phyloP scores from a whole-genome alignment of 2,888 invertebrate species.

The Pomacea canaliculata region DNA sequence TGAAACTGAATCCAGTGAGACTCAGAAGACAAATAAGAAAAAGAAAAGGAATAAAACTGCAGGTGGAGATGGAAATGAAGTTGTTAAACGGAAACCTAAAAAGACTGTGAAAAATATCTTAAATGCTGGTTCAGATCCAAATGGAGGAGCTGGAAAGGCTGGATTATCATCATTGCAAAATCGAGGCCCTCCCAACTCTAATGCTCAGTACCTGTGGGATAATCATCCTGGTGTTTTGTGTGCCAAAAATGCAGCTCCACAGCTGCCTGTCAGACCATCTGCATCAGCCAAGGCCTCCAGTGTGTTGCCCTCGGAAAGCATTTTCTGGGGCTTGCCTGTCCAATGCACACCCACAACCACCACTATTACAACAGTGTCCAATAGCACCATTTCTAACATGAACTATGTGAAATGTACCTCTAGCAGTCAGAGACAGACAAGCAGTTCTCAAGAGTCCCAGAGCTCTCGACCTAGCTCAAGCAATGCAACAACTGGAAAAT shows the following conservation, averaged over 20 bases:
- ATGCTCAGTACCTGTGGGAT: too few relatives aligned
- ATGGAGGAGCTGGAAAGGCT: not conserved
- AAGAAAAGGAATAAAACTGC: too few relatives aligned
- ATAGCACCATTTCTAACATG: not conserved
- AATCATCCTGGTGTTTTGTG: not conserved
- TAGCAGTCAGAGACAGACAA: not conserved
- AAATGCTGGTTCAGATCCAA: not conserved
- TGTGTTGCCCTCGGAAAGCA: not conserved
- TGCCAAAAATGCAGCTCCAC: constrained; percentile 6
- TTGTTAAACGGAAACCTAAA: not conserved
- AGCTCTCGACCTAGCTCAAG: constrained; percentile 18
- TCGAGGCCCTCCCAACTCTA: not conserved
- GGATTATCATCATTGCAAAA: not conserved
- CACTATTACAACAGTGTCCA: not conserved
- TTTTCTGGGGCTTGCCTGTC: not conserved
- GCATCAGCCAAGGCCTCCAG: not conserved
- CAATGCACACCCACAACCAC: not conserved
- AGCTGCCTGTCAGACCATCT: not conserved
- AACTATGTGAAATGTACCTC: too few relatives aligned
- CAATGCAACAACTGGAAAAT: constrained; percentile 1
- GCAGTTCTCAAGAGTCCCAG: not conserved
- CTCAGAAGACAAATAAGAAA: not conserved
- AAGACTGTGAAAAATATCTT: not conserved
- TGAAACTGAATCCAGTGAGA: too few relatives aligned
- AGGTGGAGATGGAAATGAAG: too few relatives aligned